Evolutionary conservation across 2,797 vertebrate species (phyloP).

Genomic region (Arctocebus calabarensis): DNA sequence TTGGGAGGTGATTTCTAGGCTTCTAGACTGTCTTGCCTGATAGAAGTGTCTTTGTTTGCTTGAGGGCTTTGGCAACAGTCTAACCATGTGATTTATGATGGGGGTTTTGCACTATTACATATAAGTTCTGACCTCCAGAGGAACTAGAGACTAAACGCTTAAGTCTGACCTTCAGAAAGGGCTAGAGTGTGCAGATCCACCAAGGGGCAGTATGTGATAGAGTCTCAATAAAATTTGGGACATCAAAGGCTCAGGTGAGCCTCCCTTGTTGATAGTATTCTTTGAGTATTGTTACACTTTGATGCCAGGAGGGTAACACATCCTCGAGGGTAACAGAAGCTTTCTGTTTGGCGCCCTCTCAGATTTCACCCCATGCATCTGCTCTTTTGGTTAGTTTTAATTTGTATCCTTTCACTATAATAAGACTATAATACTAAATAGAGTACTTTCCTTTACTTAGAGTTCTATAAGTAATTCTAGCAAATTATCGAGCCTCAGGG

Average conservation of each 20-base stretch:
- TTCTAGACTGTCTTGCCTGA: not conserved
- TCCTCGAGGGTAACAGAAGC: not conserved
- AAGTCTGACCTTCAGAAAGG: not conserved
- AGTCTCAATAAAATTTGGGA: not conserved
- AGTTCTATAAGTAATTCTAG: not conserved
- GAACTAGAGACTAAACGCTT: not conserved
- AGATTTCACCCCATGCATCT: not conserved
- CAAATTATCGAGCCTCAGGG: not conserved
- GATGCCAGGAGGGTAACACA: not conserved
- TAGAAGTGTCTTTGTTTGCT: not conserved
- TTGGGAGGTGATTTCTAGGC: not conserved
- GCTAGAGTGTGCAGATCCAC: not conserved
- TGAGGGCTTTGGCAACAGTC: not conserved
- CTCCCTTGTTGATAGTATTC: not conserved
- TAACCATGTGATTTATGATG: not conserved
- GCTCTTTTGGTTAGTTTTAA: not conserved
- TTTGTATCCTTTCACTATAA: not conserved
- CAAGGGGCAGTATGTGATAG: not conserved
- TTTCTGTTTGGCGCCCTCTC: not conserved
- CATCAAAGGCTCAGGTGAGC: not conserved
- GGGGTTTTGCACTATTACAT: not conserved
- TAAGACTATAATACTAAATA: not conserved
- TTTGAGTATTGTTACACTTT: not conserved
- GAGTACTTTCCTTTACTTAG: not conserved
- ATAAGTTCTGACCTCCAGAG: not conserved